Conservation (phyloP, 2,888 invertebrate genomes). For the Ptychoptera albimana region DNA sequence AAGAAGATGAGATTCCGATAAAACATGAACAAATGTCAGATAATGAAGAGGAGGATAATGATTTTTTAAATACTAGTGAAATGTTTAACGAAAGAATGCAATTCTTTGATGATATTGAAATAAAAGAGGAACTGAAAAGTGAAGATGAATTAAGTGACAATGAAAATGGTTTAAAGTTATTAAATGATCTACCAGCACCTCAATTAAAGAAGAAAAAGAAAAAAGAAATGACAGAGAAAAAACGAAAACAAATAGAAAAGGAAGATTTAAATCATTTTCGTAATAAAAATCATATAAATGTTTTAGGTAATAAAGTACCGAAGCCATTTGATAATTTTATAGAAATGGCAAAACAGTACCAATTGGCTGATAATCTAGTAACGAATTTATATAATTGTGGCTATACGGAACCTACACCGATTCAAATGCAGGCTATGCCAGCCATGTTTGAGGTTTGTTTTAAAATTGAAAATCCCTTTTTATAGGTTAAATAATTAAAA, state of each 20-base stretch:
- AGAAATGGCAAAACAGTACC: conserved; percentile 40
- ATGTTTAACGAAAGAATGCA: neutral
- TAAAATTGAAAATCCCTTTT: conserved; percentile 3
- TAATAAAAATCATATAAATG: conserved; percentile 60
- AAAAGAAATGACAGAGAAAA: conserved; percentile 32
- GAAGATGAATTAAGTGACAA: conserved; percentile 20
- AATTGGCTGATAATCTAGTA: conserved; percentile 41
- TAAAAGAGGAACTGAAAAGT: conserved; percentile 15
- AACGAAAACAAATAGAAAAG: conserved; percentile 12
- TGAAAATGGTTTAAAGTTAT: conserved; percentile 18
- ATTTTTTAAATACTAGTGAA: conserved; percentile 11
- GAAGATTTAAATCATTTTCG: conserved; percentile 41
- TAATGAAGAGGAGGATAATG: conserved; percentile 12
- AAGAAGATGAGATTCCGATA: neutral
- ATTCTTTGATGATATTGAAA: neutral
- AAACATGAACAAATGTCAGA: conserved; percentile 3
- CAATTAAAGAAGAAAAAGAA: conserved; percentile 33
- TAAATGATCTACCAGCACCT: conserved; percentile 32
- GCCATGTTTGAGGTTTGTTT: conserved; percentile 57
- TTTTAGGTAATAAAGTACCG: conserved; percentile 65
- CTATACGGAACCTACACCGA: conserved; percentile 65
- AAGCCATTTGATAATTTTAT: conserved; percentile 56
- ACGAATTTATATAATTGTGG: conserved; percentile 53
- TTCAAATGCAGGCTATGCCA: conserved; percentile 88
- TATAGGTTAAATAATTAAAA: neutral